Evolutionary conservation across 2,797 vertebrate genomes (phyloP).

Genomic region (Chloroceryle amazona): DNA sequence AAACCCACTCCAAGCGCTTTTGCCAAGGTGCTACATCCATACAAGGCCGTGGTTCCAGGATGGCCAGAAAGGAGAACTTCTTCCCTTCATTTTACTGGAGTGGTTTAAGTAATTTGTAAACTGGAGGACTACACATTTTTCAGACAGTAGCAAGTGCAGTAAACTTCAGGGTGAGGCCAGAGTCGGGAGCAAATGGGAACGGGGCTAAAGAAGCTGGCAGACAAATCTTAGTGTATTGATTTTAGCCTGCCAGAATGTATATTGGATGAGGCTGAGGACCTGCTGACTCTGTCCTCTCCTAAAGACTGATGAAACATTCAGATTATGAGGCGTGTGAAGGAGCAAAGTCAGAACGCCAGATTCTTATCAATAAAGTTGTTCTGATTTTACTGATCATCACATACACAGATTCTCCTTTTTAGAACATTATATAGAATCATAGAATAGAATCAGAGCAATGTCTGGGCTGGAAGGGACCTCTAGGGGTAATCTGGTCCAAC

Average conservation of each 20-base stretch:
- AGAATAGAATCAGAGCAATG: too few relatives aligned
- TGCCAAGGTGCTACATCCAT: neutral
- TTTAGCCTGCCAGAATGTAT: constrained; percentile 38
- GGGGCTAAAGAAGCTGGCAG: constrained; percentile 47
- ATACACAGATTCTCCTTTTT: neutral
- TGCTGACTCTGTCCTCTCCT: constrained; percentile 38
- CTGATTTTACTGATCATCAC: neutral
- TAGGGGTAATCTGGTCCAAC: too few relatives aligned
- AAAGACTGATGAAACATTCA: constrained; percentile 32
- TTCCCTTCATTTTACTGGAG: neutral
- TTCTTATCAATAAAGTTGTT: neutral
- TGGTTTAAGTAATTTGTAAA: constrained; percentile 42
- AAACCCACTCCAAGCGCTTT: neutral
- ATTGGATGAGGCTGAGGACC: constrained; percentile 50
- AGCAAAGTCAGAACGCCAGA: neutral
- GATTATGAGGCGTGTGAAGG: neutral
- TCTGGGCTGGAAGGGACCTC: too few relatives aligned
- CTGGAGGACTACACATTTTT: neutral
- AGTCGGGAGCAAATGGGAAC: neutral
- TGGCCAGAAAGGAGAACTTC: neutral
- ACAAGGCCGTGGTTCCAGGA: neutral
- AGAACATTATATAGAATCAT: neutral
- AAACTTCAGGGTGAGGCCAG: neutral
- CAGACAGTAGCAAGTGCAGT: neutral
- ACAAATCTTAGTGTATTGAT: constrained; percentile 39